These are phyloP conservation scores for Drosophila mauritiana DNA, from an alignment of 1,140 invertebrate genomes.

Conservation along the genomic window DNA sequence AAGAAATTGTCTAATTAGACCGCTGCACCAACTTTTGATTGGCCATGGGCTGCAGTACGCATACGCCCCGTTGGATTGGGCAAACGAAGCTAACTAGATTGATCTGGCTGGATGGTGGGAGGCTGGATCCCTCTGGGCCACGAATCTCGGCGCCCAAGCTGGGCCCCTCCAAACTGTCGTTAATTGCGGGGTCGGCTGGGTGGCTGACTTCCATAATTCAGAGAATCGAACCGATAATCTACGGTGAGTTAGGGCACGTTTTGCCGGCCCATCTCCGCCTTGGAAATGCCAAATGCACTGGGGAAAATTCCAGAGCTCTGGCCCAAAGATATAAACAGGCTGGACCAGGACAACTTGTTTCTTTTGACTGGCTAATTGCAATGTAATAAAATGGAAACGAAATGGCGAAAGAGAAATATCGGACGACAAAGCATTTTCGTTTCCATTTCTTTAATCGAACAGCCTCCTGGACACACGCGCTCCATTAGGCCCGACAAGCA, in stretches of 20 bases:
- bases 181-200: slow-evolving; percentile 43
- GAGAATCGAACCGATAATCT: slow-evolving; percentile 46
- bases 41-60: slow-evolving; percentile 64
- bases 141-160: slow-evolving; percentile 19
- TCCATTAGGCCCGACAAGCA: slow-evolving; percentile 64
- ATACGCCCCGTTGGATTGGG: slow-evolving; percentile 60
- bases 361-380: slow-evolving; percentile 54
- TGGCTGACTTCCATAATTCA: slow-evolving; percentile 61
- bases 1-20: slow-evolving; percentile 79
- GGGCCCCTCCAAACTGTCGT: slow-evolving; percentile 41
- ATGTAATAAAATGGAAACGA: slow-evolving; percentile 42
- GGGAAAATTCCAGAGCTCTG: not conserved
- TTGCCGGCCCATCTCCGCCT: slow-evolving; percentile 31
- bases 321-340: slow-evolving; percentile 18
- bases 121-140: slow-evolving; percentile 22
- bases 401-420: slow-evolving; percentile 38
- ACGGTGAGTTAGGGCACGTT: slow-evolving; percentile 55
- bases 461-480: slow-evolving; percentile 37
- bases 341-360: slow-evolving; percentile 40
- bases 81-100: slow-evolving; percentile 37
- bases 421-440: slow-evolving; percentile 46
- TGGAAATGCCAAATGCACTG: slow-evolving; percentile 50
- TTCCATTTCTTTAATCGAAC: slow-evolving; percentile 49
- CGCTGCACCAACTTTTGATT: slow-evolving; percentile 51
- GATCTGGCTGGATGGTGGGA: slow-evolving; percentile 1